Percentiles rank a stretch among this genome's conserved stretches.
phyloP scores from a whole-genome alignment of 2,888 invertebrate species.

The Troglohyphantes excavatus region DNA sequence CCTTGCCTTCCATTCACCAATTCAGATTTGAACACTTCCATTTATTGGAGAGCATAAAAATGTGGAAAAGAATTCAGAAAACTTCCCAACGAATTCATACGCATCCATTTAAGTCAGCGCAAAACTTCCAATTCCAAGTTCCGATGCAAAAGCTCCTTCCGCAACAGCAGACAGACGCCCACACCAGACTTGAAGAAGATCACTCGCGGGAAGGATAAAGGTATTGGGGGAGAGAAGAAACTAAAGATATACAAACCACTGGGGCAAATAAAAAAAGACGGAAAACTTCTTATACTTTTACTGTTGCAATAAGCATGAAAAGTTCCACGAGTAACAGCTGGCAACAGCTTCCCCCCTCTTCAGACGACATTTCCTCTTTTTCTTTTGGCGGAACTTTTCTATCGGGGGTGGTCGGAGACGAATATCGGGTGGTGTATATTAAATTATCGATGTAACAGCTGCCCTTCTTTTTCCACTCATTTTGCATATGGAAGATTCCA shows the following conservation, averaged over 20 bases:
- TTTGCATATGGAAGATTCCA: slow-evolving; percentile 35
- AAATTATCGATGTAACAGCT: slow-evolving; percentile 74
- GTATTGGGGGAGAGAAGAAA: not conserved
- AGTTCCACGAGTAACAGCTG: slow-evolving; percentile 71
- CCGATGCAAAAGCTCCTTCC: not conserved
- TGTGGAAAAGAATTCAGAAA: not conserved
- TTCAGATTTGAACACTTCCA: not conserved
- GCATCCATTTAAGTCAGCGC: slow-evolving; percentile 42
- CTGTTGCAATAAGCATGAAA: slow-evolving; percentile 59
- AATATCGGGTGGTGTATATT: slow-evolving; percentile 72
- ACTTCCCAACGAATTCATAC: slow-evolving; percentile 15
- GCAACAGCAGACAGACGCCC: slow-evolving; percentile 8
- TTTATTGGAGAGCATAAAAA: slow-evolving; percentile 1
- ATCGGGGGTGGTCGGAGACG: slow-evolving; percentile 30
- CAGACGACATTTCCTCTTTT: slow-evolving; percentile 26
- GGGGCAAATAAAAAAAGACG: slow-evolving; percentile 15
- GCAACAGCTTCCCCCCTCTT: slow-evolving; percentile 22
- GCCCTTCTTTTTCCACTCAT: slow-evolving; percentile 23
- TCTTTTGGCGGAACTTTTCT: slow-evolving; percentile 37
- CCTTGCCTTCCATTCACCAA: not conserved
- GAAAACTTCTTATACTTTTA: slow-evolving; percentile 55
- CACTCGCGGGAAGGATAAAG: not conserved
- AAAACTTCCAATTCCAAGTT: slow-evolving; percentile 48
- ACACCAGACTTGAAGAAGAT: slow-evolving; percentile 7
- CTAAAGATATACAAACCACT: slow-evolving; percentile 41